phyloP scores from a whole-genome alignment of 2,797 vertebrate species.

The Alca torda region DNA sequence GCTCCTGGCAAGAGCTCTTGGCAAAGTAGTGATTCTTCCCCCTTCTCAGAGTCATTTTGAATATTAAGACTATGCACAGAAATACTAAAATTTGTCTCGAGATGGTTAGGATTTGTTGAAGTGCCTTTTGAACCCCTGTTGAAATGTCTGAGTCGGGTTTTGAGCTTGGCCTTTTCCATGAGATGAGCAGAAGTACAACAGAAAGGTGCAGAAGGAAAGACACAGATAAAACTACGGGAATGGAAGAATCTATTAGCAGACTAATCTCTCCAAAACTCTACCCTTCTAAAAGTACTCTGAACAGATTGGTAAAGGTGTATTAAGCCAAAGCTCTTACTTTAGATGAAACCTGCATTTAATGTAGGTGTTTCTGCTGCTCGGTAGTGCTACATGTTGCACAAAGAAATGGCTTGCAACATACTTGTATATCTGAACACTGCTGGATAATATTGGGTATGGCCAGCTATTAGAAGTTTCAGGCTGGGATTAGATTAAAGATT shows the following conservation, averaged over 20 bases:
- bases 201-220: background rate
- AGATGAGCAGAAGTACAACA: background rate
- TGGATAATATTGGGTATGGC: fast-evolving
- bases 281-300: background rate
- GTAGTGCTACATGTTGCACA: background rate
- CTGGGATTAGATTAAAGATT: background rate
- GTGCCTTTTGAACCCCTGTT: background rate
- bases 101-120: background rate
- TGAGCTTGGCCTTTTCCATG: background rate
- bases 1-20: background rate
- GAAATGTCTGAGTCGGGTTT: background rate
- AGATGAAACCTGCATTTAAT: background rate
- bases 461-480: background rate
- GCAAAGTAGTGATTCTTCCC: background rate
- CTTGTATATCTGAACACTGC: fast-evolving
- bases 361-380: background rate
- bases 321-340: background rate
- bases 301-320: background rate
- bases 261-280: background rate
- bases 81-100: background rate
- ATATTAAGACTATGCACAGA: background rate
- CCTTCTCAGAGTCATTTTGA: background rate
- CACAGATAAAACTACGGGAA: background rate
- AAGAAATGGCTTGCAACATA: background rate
- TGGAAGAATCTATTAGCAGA: background rate